Percentiles rank a stretch among this genome's conserved stretches.
Conservation (phyloP, 2,113 vertebrate genomes). For the Dasyurus viverrinus region DNA sequence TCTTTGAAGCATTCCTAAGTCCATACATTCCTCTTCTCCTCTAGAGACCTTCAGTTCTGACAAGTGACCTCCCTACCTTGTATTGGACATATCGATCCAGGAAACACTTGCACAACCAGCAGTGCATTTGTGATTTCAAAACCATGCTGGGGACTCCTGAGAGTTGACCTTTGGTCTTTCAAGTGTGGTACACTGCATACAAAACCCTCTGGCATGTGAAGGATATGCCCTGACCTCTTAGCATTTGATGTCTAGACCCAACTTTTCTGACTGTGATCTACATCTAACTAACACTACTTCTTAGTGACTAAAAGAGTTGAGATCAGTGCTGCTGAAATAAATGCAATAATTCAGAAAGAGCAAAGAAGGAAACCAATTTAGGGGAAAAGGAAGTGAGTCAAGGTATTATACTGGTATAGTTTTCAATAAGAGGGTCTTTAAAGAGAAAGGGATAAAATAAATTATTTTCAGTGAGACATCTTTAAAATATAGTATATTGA, state of each 20-base stretch:
- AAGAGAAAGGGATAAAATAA: slow-evolving; percentile 8
- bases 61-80: slow-evolving; percentile 80
- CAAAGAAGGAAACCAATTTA: slow-evolving; percentile 46
- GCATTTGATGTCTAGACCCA: slow-evolving; percentile 69
- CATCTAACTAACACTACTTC: slow-evolving; percentile 70
- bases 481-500: not conserved
- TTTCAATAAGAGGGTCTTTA: slow-evolving; percentile 34
- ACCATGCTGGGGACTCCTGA: slow-evolving; percentile 57
- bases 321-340: slow-evolving; percentile 29
- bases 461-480: not conserved
- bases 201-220: slow-evolving; percentile 72
- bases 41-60: slow-evolving; percentile 76
- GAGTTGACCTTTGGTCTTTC: slow-evolving; percentile 73
- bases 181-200: not conserved
- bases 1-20: slow-evolving; percentile 55
- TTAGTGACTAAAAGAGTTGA: slow-evolving; percentile 67
- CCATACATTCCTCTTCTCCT: slow-evolving; percentile 77
- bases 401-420: not conserved
- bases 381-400: slow-evolving; percentile 17
- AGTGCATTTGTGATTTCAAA: slow-evolving; percentile 66
- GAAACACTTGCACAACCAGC: slow-evolving; percentile 78
- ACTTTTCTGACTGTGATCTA: slow-evolving; percentile 66
- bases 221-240: slow-evolving; percentile 68
- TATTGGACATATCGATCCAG: slow-evolving; percentile 84
- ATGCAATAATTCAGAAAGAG: not conserved